phyloP scores from a whole-genome alignment of 1,140 invertebrate genomes.

The Drosophila repletoides region DNA sequence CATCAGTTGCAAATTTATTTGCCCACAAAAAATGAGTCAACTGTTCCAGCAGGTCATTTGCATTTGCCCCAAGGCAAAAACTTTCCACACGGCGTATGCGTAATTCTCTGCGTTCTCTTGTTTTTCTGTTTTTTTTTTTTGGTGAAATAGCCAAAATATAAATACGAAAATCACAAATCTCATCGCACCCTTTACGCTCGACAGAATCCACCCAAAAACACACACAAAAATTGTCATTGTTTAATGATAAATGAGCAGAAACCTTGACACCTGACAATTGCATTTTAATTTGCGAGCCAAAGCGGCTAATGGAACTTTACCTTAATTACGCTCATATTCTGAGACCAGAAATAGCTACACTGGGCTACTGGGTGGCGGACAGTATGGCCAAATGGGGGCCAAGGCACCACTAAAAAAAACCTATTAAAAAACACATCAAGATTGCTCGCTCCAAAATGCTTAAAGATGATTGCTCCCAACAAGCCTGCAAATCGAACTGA shows the following conservation, averaged over 20 bases:
- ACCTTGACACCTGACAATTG: constrained; percentile 49
- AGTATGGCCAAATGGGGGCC: too few relatives aligned
- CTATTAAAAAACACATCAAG: too few relatives aligned
- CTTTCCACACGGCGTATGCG: constrained; percentile 58
- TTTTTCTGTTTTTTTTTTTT: constrained; percentile 37
- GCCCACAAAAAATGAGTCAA: constrained; percentile 36
- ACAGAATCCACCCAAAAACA: constrained; percentile 13
- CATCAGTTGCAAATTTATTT: constrained; percentile 68
- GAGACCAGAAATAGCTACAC: too few relatives aligned
- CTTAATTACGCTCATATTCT: constrained; percentile 9
- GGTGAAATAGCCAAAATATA: constrained; percentile 11
- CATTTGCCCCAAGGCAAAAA: constrained; percentile 39
- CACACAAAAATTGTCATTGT: constrained; percentile 57
- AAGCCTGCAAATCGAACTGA: too few relatives aligned
- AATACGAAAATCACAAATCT: background rate
- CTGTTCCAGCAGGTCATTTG: constrained; percentile 42
- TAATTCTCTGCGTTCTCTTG: too few relatives aligned
- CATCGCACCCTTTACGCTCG: constrained; percentile 5
- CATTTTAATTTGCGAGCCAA: constrained; percentile 1
- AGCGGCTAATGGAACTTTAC: constrained; percentile 4
- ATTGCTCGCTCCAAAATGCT: too few relatives aligned
- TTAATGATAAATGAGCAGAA: constrained; percentile 43
- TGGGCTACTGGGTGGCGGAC: too few relatives aligned
- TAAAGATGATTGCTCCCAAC: too few relatives aligned
- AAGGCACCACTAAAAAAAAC: too few relatives aligned